Evolutionary conservation across 2,113 vertebrate species (phyloP).

Genomic region (Rostratula benghalensis): DNA sequence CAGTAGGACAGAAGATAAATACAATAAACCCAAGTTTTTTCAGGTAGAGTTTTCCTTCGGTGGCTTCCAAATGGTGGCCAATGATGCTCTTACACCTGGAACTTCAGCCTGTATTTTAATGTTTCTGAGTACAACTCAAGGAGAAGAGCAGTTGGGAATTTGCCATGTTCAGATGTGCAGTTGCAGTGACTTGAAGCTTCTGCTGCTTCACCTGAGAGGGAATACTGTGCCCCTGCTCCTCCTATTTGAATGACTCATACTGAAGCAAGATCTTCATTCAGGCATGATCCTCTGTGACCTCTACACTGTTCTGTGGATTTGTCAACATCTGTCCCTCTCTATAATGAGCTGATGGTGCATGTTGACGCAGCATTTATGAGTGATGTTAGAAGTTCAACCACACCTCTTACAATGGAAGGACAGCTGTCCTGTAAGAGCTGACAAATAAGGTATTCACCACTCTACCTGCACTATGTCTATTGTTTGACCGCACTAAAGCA

Average conservation of each 20-base stretch:
- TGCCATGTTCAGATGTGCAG: neutral
- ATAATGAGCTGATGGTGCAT: neutral
- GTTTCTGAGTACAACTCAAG: neutral
- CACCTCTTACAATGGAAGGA: neutral
- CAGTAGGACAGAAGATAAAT: neutral
- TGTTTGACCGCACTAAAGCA: neutral
- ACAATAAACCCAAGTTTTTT: neutral
- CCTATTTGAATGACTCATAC: neutral
- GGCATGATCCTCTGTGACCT: neutral
- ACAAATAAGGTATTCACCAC: neutral
- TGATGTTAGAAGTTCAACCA: neutral
- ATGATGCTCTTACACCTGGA: neutral
- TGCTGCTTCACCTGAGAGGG: neutral
- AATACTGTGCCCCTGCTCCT: neutral
- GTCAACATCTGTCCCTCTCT: neutral
- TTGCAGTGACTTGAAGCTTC: neutral
- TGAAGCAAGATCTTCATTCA: neutral
- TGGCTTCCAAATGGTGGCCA: neutral
- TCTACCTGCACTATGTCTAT: neutral
- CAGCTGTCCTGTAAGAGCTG: neutral
- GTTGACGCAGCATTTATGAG: neutral
- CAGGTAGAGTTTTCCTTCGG: neutral
- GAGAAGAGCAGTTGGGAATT: neutral
- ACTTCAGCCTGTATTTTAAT: neutral
- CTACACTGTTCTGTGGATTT: neutral